Evolutionary conservation across 2,888 invertebrate species (phyloP).

Genomic region (Hyppa rectilinea): DNA sequence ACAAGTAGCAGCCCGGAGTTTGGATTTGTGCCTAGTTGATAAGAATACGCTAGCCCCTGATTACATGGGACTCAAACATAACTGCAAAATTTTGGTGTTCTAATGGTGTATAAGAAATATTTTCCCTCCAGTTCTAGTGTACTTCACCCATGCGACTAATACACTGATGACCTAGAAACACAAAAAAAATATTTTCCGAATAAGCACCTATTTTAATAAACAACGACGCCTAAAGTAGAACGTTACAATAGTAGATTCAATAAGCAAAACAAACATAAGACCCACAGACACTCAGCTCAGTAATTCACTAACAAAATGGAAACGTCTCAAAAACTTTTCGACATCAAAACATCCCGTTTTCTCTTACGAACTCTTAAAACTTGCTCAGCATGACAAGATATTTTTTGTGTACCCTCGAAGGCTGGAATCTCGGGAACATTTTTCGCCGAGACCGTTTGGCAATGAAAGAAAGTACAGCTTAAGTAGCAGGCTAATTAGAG

Average conservation of each 20-base stretch:
- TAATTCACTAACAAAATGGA: conserved; percentile 39
- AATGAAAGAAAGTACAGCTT: conserved; percentile 51
- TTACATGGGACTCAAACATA: too few relatives aligned
- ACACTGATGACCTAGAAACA: too few relatives aligned
- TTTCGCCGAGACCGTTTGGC: conserved; percentile 29
- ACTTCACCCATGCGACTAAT: too few relatives aligned
- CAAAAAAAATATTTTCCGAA: not conserved
- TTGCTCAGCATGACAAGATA: conserved; percentile 43
- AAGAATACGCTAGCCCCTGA: too few relatives aligned
- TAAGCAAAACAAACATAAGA: conserved; percentile 19
- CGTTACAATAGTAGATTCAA: not conserved
- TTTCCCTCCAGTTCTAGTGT: too few relatives aligned
- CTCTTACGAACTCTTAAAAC: conserved; percentile 49
- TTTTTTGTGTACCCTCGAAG: conserved; percentile 45
- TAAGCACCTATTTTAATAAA: not conserved
- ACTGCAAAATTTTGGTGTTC: too few relatives aligned
- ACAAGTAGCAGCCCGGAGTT: too few relatives aligned
- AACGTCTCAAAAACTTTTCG: conserved; percentile 34
- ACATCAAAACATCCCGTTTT: conserved; percentile 46
- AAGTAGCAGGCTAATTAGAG: conserved; percentile 49
- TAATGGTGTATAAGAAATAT: too few relatives aligned
- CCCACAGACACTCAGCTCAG: conserved; percentile 13
- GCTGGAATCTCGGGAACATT: conserved; percentile 27
- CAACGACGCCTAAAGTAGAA: not conserved
- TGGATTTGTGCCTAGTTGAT: too few relatives aligned